These are phyloP conservation scores for Oreonectes daqikongensis DNA, from an alignment of 2,797 vertebrate species.

Conservation along the genomic window DNA sequence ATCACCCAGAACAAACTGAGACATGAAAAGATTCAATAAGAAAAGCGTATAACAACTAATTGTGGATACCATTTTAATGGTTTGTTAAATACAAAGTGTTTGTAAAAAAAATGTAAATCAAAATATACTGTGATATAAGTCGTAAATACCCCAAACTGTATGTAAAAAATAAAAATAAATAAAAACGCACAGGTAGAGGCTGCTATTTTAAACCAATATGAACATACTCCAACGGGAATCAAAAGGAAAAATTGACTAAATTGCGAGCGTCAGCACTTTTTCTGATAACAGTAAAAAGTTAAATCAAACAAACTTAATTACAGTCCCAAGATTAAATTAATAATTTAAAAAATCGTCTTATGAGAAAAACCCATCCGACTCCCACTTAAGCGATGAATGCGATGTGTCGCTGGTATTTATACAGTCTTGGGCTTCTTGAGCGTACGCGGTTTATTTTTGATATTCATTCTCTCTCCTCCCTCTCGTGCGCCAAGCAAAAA, in stretches of 20 bases:
- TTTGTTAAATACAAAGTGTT: too few relatives aligned
- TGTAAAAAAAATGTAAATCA: not conserved
- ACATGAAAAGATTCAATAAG: slow-evolving; percentile 62
- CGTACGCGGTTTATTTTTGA: slow-evolving; percentile 93
- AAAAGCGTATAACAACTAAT: slow-evolving; percentile 62
- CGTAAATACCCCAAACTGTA: slow-evolving; percentile 8
- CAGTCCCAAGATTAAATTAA: not conserved
- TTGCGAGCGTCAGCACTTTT: not conserved
- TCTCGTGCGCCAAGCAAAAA: slow-evolving; percentile 74
- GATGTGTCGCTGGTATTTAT: slow-evolving; percentile 87
- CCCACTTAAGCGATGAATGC: slow-evolving; percentile 67
- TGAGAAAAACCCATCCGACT: slow-evolving; percentile 44
- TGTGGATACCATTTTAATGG: slow-evolving; percentile 42
- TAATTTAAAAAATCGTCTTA: not conserved
- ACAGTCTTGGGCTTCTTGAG: slow-evolving; percentile 85
- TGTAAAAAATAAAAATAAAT: not conserved
- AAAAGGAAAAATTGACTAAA: not conserved
- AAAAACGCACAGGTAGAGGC: not conserved
- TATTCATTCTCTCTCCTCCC: slow-evolving; percentile 88
- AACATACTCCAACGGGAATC: slow-evolving; percentile 7
- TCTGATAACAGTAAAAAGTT: slow-evolving; percentile 18
- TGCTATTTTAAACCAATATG: not conserved
- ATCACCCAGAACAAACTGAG: slow-evolving; percentile 58
- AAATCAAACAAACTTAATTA: not conserved
- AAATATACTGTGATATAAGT: not conserved